Conservation (phyloP, 2,888 invertebrate species). For the Dascillus cervinus region DNA sequence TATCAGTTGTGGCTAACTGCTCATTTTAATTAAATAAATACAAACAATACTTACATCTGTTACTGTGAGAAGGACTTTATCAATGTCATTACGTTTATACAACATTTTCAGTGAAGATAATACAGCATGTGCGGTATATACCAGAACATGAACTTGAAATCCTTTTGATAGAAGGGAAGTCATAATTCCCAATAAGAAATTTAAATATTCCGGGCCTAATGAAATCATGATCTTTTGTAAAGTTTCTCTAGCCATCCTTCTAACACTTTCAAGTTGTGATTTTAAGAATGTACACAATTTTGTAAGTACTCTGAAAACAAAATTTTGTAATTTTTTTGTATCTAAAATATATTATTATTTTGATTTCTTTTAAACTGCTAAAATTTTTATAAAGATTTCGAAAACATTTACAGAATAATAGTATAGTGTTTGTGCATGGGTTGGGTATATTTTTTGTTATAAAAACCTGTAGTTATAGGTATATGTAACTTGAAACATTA, state of each 20-base stretch:
- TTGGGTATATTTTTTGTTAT: too few species aligned
- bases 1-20: too few species aligned
- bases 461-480: too few species aligned
- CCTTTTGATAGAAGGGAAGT: conserved; percentile 74
- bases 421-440: too few species aligned
- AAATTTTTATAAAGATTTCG: too few species aligned
- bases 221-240: conserved; percentile 83
- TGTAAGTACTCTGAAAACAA: conserved; percentile 62
- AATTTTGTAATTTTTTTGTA: too few species aligned
- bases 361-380: too few species aligned
- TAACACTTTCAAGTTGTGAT: conserved; percentile 79
- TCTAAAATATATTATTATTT: too few species aligned
- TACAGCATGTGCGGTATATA: conserved; percentile 80
- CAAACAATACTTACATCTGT: conserved; percentile 51
- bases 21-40: too few species aligned
- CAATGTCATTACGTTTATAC: conserved; percentile 73
- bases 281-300: conserved; percentile 87
- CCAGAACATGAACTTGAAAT: conserved; percentile 89
- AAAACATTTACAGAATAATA: too few species aligned
- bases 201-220: conserved; percentile 75
- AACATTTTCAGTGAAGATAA: conserved; percentile 61
- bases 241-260: conserved; percentile 80
- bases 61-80: conserved; percentile 67
- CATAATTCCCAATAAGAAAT: conserved; percentile 71
- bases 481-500: too few species aligned